Base-by-base conservation (phyloP, 2,797 vertebrate species). In the Chanos chanos region DNA sequence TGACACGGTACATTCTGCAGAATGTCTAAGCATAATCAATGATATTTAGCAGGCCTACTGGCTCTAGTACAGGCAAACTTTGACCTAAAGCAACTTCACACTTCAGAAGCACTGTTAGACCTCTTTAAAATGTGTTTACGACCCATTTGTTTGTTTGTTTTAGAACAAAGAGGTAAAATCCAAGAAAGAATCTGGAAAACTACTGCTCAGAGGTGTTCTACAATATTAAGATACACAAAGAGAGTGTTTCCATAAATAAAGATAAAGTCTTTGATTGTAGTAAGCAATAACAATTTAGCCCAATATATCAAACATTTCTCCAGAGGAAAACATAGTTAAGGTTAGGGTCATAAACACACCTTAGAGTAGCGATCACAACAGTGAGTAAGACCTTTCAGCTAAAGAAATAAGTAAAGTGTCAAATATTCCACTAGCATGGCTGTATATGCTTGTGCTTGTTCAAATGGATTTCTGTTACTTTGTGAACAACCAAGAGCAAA, bases 121-220 rank as follows among this genome's bases (percentile, higher is more conserved):
- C 36, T 59, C 62, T 66, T 30, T 59, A 61, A 76, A 61, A 68
- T 70, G 63, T 57, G 47, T 70, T 68, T 66, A 75, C 64, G 50
- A 51, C 39, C 15, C 8, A 10, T 58, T 33, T 56, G 43, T 37
- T 60, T 41, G 1, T n/a, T n/a, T n/a, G n/a, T n/a, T n/a, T n/a
- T n/a, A n/a, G n/a, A n/a, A n/a, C n/a, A n/a, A n/a, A n/a, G 7
- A n/a, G n/a, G 39, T 6, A 61, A 61, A 43, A 27, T 5, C 4
- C 31, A 1, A 8, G 22, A 18, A 34, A 36, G 28, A 55, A 31
- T 13, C 12, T 58, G n/a, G n/a, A n/a, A n/a, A n/a, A n/a, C n/a
- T n/a, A n/a, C n/a, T n/a, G 16, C 27, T 24, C 15, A 22, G 4
- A 7, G n/a, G n/a, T n/a, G n/a, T n/a, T n/a, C n/a, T n/a, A n/a